Conservation (phyloP, 1,140 invertebrate genomes). For the Dolichoris vasculosae region DNA sequence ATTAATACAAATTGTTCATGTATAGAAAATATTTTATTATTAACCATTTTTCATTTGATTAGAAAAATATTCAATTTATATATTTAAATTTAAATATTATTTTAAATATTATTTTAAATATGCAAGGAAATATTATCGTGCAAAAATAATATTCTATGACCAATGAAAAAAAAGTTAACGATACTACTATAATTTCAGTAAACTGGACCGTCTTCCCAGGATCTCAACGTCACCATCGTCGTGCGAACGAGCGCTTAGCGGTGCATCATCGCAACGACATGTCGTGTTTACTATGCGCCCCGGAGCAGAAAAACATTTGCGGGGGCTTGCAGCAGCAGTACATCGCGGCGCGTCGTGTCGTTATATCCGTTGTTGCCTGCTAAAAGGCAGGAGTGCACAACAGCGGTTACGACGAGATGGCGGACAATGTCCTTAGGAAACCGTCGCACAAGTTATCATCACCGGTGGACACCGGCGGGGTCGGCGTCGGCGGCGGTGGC, state of each 20-base stretch:
- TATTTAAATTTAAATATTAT: too few species aligned
- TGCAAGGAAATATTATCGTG: too few species aligned
- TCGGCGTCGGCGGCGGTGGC: background rate
- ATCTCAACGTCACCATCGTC: background rate
- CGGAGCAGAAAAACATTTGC: background rate
- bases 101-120: too few species aligned
- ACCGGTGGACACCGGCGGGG: constrained; percentile 3
- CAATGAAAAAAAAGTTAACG: background rate
- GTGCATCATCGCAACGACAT: constrained; percentile 29
- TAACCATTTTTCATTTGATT: too few species aligned
- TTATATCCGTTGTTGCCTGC: constrained; percentile 25
- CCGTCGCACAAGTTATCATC: constrained; percentile 65
- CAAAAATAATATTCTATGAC: too few species aligned
- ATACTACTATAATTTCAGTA: background rate
- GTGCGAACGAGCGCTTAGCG: background rate
- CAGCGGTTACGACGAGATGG: constrained; percentile 57
- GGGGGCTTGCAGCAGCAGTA: constrained; percentile 37
- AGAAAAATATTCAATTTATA: too few species aligned
- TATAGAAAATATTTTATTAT: too few species aligned
- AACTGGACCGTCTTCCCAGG: constrained; percentile 30
- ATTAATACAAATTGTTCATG: too few species aligned
- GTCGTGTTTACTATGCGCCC: constrained; percentile 45
- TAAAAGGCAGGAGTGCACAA: constrained; percentile 17
- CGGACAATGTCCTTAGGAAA: constrained; percentile 71
- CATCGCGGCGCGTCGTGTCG: background rate